Base-by-base conservation (phyloP, 2,113 vertebrate species). In the Phaethon lepturus region DNA sequence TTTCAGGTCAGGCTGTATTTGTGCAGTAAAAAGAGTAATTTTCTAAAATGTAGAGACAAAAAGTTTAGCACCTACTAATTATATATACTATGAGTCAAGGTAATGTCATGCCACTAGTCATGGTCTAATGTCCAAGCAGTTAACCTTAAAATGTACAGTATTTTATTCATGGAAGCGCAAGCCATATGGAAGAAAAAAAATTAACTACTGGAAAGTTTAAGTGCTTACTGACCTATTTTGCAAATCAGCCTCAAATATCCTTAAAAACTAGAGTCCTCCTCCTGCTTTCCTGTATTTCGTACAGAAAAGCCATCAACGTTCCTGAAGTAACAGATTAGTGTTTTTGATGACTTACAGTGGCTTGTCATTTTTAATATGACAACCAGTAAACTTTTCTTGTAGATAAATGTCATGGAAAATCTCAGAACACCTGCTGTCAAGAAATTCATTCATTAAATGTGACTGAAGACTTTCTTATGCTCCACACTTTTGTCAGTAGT, bases 341-440 rank as follows among this genome's bases (percentile, higher is more conserved):
- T 7, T 88, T 83, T 75, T 91, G 88, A 97, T 79, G 68, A 69
- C 64, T 95, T 93, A 76, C 83, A 93, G 73, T 90, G 93, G 72
- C 60, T 82, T 93, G 64, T 83, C 63, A 84, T 64, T 84, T 87
- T 86, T 94, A 77, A 60, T 66, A 84, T 11, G n/a, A 44, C 15
- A 93, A 94, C 17, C 42, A 64, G 10, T 29, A 91, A 96, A 92
- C 42, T 59, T 80, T 81, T 87, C 35, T 84, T 64, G 9, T n/a
- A 84, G 58, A 81, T 82, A 93, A 81, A 62, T 42, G 68, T 31
- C 56, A 55, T 18, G 64, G 28, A 60, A 95, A 88, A 82, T 40
- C 84, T 86, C 84, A 84, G 63, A 90, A 88, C 22, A 12, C 12
- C 76, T 45, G 10, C 71, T 80, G 90, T 40, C 68, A 96, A 92